Base-by-base conservation (phyloP, 37 sponge, comb jelly and placozoan genomes). In the Haliclona indistincta region DNA sequence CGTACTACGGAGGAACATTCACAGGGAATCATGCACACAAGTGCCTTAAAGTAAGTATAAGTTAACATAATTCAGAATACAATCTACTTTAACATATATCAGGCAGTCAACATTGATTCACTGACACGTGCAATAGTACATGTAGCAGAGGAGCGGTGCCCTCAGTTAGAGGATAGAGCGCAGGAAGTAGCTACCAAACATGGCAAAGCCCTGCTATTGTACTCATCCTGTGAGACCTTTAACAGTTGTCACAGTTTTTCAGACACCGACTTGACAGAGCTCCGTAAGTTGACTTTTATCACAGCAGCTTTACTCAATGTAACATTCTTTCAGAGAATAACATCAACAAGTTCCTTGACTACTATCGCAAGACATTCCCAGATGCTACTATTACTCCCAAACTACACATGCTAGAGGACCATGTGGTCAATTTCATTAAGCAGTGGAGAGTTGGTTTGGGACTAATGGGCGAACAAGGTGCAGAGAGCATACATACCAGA, bases 281-380 rank as follows among this genome's bases (percentile, higher is more conserved):
- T 47, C 13, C 13, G 51, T 47, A 47, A 47, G 51, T 47, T 47
- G 51, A 15, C 51, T 51, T 51, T 51, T 51, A 19, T 51, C 54
- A 22, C 15, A 19, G 15, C 19, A n/a, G n/a, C n/a, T n/a, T n/a
- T 22, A 22, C 19, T 51, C 19, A 51, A 22, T 51, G 19, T 19
- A n/a, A n/a, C n/a, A n/a, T n/a, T n/a, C n/a, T n/a, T n/a, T n/a
- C 58, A 82, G 67, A 39, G 20, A n/a, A 4, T 19, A 20, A 43
- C 45, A 74, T 74, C 41, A 19, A 37, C 4, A 42, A 38, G 51
- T 74, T 74, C 44, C 35, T 82, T 29, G 23, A 37, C 13, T 71
- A 55, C 36, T 82, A 82, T 49, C 74, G 71, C 1, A 26, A 54
- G 7, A 43, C 26, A 4, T 82, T 82, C 37, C 74, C 75, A 3